A percentile compares a stretch with the other conserved stretches of the same genome.
phyloP scores from a whole-genome alignment of 2,113 vertebrate genomes.

The Urocynchramus pylzowi region DNA sequence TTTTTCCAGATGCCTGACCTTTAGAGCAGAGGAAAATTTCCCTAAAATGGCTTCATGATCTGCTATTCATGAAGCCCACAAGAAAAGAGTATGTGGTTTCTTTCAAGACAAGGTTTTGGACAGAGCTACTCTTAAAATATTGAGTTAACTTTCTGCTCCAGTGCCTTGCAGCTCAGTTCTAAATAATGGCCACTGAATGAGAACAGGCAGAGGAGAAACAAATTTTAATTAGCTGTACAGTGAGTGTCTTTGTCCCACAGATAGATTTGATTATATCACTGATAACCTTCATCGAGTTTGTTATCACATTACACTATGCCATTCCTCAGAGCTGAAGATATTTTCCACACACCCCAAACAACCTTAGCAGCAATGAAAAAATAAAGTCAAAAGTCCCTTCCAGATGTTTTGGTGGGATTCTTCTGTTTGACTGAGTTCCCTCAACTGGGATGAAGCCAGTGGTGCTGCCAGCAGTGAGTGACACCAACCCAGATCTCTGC shows the following conservation, averaged over 20 bases:
- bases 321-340: slow-evolving; percentile 46
- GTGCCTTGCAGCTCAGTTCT: slow-evolving; percentile 46
- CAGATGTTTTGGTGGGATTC: slow-evolving; percentile 55
- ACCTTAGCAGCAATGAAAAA: slow-evolving; percentile 46
- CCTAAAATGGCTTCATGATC: slow-evolving; percentile 27
- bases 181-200: slow-evolving; percentile 57
- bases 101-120: slow-evolving; percentile 57
- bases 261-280: slow-evolving; percentile 63
- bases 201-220: slow-evolving; percentile 54
- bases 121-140: slow-evolving; percentile 47
- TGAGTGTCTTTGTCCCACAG: slow-evolving; percentile 67
- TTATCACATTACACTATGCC: slow-evolving; percentile 15
- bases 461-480: slow-evolving; percentile 16
- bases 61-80: neutral
- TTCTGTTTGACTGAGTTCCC: slow-evolving; percentile 56
- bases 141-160: slow-evolving; percentile 60
- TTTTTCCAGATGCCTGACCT: neutral
- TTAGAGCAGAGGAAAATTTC: neutral
- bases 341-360: slow-evolving; percentile 41
- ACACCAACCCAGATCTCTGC: slow-evolving; percentile 2
- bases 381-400: slow-evolving; percentile 58
- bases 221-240: slow-evolving; percentile 75
- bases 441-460: slow-evolving; percentile 39
- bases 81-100: neutral
- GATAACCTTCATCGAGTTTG: slow-evolving; percentile 57